Evolutionary conservation across 2,113 vertebrate genomes (phyloP), one percentile per base, ranked within the genome.

Genomic region (Triplophysa siluroides): DNA sequence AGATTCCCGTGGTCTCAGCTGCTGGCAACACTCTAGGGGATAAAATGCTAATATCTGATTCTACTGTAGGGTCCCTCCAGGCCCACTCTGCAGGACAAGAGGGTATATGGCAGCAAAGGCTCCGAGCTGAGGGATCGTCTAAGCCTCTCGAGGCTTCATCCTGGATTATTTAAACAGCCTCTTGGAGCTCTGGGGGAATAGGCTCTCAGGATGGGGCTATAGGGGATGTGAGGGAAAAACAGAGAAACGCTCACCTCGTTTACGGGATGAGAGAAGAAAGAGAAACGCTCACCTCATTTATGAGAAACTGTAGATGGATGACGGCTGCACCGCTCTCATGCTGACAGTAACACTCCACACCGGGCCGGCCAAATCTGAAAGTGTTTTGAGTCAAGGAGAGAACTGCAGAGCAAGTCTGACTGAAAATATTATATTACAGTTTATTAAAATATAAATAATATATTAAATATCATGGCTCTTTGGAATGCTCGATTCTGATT

Each of bases 261-360:
- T 7, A 7, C 6, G 5, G 33, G 33, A 38, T 38, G 33, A 38
- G 33, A 38, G 14, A 24, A 67, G 70, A 61, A 29, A 24, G 6
- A 41, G 19, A 52, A 64, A 78, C 16, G 72, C 94, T 92, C 70
- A 96, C 95, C 93, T 96, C 95, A 63, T 96, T 96, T 81, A 95
- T 93, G 89, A 96, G 93, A 91, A 99, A 99, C 94, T 99, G 97
- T 79, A 99, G 95, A 82, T 98, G 97, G 87, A 99, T 99, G 84
- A 99, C 95, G 33, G 97, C 96, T 24, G 96, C 93, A 86, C 94
- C 97, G 24, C 91, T 96, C 88, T 99, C 97, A 68, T 99, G 98
- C 58, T 99, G 98, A 91, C 97, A 99, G 86, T 97, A 96, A 88
- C 96, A 98, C 87, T 99, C 98, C 83, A 99, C 98, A 83, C 97